Evolutionary conservation across 2,888 invertebrate genomes (phyloP).

Genomic region (Pristionchus arcanus): DNA sequence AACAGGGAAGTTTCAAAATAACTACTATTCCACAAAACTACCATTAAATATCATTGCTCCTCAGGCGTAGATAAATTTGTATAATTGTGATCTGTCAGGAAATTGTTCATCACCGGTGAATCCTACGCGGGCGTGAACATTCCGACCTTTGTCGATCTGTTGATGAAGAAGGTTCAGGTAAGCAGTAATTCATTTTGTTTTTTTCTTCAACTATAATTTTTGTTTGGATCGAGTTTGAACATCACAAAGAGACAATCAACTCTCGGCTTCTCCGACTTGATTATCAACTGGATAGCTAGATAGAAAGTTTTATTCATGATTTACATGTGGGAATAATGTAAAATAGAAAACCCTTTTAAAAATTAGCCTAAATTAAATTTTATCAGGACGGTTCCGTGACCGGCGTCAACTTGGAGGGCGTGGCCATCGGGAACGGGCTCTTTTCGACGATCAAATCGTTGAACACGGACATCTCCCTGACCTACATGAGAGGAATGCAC

Average conservation of each 20-base stretch:
- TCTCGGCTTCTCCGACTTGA: too few relatives aligned
- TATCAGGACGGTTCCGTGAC: slow-evolving; percentile 23
- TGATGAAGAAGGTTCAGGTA: slow-evolving; percentile 54
- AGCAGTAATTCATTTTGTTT: neutral
- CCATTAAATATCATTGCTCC: too few relatives aligned
- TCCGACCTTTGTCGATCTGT: slow-evolving; percentile 55
- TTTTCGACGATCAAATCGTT: slow-evolving; percentile 69
- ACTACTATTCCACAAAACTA: too few relatives aligned
- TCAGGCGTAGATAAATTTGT: too few relatives aligned
- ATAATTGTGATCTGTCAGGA: slow-evolving; percentile 68
- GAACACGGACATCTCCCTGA: slow-evolving; percentile 61
- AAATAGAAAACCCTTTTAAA: too few relatives aligned
- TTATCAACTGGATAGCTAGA: neutral
- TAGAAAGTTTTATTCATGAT: too few relatives aligned
- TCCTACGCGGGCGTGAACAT: slow-evolving; percentile 58
- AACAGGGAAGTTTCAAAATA: too few relatives aligned
- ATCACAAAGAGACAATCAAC: neutral
- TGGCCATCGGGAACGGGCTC: slow-evolving; percentile 77
- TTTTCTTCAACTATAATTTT: too few relatives aligned
- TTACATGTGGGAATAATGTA: too few relatives aligned
- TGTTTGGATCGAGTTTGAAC: too few relatives aligned
- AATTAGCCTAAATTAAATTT: neutral
- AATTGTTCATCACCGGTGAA: slow-evolving; percentile 57
- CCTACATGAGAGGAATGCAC: slow-evolving; percentile 69
- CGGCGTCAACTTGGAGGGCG: slow-evolving; percentile 70